Base-by-base conservation (phyloP, 1,140 invertebrate species). In the Nymphalis io region DNA sequence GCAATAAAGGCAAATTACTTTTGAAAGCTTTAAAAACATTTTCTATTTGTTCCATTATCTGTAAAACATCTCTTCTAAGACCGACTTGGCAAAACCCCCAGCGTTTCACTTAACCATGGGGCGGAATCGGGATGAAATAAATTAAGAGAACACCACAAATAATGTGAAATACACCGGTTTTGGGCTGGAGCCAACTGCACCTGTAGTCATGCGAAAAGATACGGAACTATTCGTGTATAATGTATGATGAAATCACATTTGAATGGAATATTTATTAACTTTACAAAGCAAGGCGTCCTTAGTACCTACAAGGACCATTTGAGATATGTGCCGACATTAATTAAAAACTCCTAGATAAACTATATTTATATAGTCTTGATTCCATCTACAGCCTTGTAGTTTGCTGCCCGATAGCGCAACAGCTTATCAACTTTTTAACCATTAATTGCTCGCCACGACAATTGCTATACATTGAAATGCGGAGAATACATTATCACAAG, bases 61-160 rank as follows among this genome's bases (percentile, higher is more conserved):
- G 38, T 65, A 44, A 53, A 63, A 44, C 48, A 65, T 65, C 62
- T 57, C 38, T 58, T 57, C 62, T 65, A 65, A 65, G 62, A 27
- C 53, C 18, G 39, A 53, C 38, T 65, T 65, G 62, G 62, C 62
- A 65, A 38, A 57, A 40, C 44, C 33, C 46, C 46, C 53, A 53
- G 51, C 62, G 51, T 69, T 69, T 69, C 60, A 69, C 67, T 69
- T 69, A 69, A 48, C 46, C 48, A 44, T 15, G 21, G 67, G 51
- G 60, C 27, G 67, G 39, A 60, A 51, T 51, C 44, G 21, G 42
- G 59, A 39, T 38, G 53, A 62, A 62, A 69, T 69, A 69, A 69
- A 69, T 69, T 69, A 69, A 55, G 60, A 62, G 67, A 60, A 62
- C 48, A 57, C 67, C 67, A 58, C 60, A 69, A 69, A 69, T 62